Conservation (phyloP, 2,888 invertebrate genomes). For the Drosophila gaucha region DNA sequence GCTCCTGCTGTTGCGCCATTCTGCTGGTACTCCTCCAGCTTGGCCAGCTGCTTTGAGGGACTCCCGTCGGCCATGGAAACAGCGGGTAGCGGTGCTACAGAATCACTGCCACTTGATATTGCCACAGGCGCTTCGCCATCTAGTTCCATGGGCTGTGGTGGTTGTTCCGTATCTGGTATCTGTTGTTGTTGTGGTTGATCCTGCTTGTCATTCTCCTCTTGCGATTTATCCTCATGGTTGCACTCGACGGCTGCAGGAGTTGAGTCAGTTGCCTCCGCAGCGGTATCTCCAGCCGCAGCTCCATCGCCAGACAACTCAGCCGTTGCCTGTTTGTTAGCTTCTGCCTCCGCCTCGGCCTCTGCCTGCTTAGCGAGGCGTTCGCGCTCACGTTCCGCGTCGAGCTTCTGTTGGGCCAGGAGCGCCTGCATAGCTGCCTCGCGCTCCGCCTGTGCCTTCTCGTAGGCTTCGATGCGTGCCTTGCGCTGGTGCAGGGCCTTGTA, state of each 20-base stretch:
- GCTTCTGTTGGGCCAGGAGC: constrained; percentile 79
- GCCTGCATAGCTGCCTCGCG: constrained; percentile 83
- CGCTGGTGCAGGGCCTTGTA: constrained; percentile 89
- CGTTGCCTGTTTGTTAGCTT: constrained; percentile 48
- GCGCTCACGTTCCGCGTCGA: constrained; percentile 84
- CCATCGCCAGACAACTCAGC: constrained; percentile 9
- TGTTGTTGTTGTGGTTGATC: constrained; percentile 27
- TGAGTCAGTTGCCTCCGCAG: neutral
- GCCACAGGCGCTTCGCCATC: constrained; percentile 56
- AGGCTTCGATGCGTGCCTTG: constrained; percentile 90
- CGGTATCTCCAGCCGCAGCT: neutral
- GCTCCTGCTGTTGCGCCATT: constrained; percentile 23
- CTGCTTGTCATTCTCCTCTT: constrained; percentile 16
- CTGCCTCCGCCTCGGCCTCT: constrained; percentile 67
- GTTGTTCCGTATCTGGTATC: constrained; percentile 7
- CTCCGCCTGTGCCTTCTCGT: constrained; percentile 86
- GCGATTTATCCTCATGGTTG: constrained; percentile 32
- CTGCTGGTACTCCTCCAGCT: constrained; percentile 52
- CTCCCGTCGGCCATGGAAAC: constrained; percentile 9
- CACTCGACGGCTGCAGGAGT: neutral
- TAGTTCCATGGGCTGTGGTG: constrained; percentile 74
- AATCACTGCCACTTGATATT: constrained; percentile 7
- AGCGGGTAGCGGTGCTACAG: neutral
- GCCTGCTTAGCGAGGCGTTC: constrained; percentile 68
- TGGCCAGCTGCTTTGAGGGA: constrained; percentile 31